These are phyloP conservation scores for Holotrichia oblita DNA, from an alignment of 1,140 invertebrate genomes.

Conservation along the genomic window DNA sequence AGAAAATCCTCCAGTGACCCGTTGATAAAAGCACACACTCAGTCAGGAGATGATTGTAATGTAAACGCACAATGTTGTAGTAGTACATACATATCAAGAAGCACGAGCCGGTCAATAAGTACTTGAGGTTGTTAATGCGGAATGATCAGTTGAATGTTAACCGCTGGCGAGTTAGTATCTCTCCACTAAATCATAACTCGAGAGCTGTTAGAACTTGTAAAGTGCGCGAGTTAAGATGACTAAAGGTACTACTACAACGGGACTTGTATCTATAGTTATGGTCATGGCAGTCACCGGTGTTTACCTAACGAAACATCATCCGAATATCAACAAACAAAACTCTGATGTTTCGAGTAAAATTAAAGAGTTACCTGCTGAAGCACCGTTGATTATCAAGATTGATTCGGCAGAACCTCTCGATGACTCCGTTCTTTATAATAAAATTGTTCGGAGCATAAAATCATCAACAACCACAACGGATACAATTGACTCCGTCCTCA, in stretches of 20 bases:
- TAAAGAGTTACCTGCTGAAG: background rate
- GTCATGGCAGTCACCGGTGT: conserved; percentile 56
- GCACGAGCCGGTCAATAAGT: background rate
- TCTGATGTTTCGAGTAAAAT: background rate
- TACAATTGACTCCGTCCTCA: background rate
- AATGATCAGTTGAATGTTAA: background rate
- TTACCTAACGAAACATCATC: conserved; percentile 49
- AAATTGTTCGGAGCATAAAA: background rate
- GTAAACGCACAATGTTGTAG: background rate
- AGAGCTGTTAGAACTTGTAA: background rate
- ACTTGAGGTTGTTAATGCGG: background rate
- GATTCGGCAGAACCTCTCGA: background rate
- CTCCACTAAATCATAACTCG: background rate
- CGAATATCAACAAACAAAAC: background rate
- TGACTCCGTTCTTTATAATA: background rate
- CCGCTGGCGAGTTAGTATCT: background rate
- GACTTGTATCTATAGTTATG: conserved; percentile 50
- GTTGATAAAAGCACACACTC: background rate
- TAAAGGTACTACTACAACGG: conserved; percentile 45
- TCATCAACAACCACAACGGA: background rate
- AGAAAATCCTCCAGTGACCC: background rate
- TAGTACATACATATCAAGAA: background rate
- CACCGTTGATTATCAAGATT: background rate
- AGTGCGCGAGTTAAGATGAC: conserved; percentile 42
- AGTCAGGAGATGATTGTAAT: background rate